Conservation (phyloP, 2,113 vertebrate species). For the Lophochroa leadbeateri region DNA sequence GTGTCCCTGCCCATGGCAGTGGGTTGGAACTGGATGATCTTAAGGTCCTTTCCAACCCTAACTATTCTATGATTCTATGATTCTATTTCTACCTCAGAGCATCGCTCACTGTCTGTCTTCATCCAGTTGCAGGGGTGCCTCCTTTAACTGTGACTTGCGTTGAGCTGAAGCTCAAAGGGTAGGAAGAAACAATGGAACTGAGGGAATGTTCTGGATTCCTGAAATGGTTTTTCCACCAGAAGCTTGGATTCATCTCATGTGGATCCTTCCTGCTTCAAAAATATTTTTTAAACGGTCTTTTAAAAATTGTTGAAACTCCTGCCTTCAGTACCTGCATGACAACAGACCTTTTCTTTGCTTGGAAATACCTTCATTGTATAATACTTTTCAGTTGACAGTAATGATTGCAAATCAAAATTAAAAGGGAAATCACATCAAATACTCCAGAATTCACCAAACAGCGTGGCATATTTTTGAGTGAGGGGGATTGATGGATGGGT, state of each 20-base stretch:
- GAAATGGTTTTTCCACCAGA: neutral
- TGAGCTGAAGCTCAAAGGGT: neutral
- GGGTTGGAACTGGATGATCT: too few relatives aligned
- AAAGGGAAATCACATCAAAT: neutral
- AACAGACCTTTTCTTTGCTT: neutral
- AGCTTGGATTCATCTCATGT: neutral
- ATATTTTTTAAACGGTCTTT: neutral
- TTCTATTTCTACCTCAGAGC: fast-evolving
- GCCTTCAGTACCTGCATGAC: neutral
- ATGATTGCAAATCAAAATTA: neutral
- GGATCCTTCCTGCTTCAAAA: neutral
- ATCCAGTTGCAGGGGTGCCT: neutral
- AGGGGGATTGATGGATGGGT: neutral
- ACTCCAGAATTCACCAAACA: neutral
- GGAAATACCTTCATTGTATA: neutral
- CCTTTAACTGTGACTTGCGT: neutral
- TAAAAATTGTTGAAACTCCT: neutral
- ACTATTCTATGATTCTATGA: too few relatives aligned
- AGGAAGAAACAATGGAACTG: neutral
- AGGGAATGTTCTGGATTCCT: neutral
- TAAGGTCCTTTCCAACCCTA: too few relatives aligned
- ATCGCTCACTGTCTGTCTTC: fast-evolving
- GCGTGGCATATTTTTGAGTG: neutral
- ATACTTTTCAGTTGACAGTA: neutral
- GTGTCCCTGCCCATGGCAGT: too few relatives aligned